Percentiles rank a stretch among this genome's conserved stretches.
These are phyloP conservation scores for Otolemur garnettii DNA, from an alignment of 2,113 vertebrate species.

Conservation along the genomic window DNA sequence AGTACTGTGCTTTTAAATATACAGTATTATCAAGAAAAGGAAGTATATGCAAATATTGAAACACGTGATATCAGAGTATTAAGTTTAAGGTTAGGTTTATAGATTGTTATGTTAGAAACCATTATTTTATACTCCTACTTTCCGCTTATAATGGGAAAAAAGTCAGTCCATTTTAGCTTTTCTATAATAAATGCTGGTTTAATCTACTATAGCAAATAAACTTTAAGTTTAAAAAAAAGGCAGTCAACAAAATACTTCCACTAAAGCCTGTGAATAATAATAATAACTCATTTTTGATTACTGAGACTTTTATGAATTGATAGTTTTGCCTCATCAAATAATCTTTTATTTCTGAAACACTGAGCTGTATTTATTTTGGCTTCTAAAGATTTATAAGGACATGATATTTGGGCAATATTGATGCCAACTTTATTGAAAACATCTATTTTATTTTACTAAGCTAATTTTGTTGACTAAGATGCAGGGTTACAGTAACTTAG, in stretches of 20 bases:
- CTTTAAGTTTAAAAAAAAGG: conserved; percentile 20
- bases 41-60: background rate
- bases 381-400: conserved; percentile 61
- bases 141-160: background rate
- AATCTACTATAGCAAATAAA: conserved; percentile 53
- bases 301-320: conserved; percentile 66
- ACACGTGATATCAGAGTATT: background rate
- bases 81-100: background rate
- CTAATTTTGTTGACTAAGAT: conserved; percentile 64
- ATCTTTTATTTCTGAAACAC: conserved; percentile 77
- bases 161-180: background rate
- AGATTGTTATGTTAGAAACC: background rate
- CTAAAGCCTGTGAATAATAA: conserved; percentile 70
- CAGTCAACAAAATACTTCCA: conserved; percentile 47
- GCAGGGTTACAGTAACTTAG: conserved; percentile 50
- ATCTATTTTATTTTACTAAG: conserved; percentile 70
- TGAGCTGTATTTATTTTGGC: conserved; percentile 77
- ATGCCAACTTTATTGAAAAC: conserved; percentile 79
- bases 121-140: conserved; percentile 8
- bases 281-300: conserved; percentile 76
- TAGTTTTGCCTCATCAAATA: conserved; percentile 75
- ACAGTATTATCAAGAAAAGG: background rate
- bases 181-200: conserved; percentile 50
- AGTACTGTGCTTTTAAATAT: conserved; percentile 38
- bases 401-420: conserved; percentile 43